Conservation (phyloP, 2,113 vertebrate genomes). For the Salvator merianae region DNA sequence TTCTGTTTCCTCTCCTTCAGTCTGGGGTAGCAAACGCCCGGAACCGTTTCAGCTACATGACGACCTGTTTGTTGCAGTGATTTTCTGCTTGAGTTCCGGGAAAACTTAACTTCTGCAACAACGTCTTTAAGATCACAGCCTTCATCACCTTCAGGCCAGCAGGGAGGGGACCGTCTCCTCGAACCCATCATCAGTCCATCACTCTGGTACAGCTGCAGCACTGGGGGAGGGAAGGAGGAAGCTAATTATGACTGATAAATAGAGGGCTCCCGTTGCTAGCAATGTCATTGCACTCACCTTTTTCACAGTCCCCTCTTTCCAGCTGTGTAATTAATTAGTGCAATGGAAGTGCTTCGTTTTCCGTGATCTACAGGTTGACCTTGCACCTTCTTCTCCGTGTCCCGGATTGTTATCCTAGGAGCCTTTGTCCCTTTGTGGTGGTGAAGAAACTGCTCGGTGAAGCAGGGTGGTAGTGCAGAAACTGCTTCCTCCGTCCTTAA, state of each 20-base stretch:
- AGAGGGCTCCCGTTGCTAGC: conserved; percentile 63
- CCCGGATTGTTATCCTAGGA: background rate
- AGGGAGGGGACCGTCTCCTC: conserved; percentile 32
- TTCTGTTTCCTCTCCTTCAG: background rate
- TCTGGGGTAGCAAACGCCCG: background rate
- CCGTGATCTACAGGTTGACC: conserved; percentile 66
- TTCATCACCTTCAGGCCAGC: conserved; percentile 55
- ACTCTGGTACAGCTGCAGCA: conserved; percentile 63
- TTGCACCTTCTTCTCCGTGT: conserved; percentile 55
- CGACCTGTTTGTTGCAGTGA: background rate
- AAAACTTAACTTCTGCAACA: background rate
- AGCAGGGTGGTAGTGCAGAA: too few species aligned
- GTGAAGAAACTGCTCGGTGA: too few species aligned
- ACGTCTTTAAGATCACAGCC: conserved; percentile 7
- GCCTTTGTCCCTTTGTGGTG: background rate
- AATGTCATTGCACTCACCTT: conserved; percentile 68
- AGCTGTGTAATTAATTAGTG: conserved; percentile 74
- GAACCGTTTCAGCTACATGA: background rate
- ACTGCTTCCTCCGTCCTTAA: background rate
- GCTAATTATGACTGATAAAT: conserved; percentile 73
- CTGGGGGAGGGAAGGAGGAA: conserved; percentile 61
- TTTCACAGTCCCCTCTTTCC: conserved; percentile 66
- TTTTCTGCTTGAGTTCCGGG: background rate
- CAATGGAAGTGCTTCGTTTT: conserved; percentile 63
- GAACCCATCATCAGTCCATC: conserved; percentile 55